phyloP scores from a whole-genome alignment of 2,797 vertebrate genomes.

The Pachyuromys duprasi region DNA sequence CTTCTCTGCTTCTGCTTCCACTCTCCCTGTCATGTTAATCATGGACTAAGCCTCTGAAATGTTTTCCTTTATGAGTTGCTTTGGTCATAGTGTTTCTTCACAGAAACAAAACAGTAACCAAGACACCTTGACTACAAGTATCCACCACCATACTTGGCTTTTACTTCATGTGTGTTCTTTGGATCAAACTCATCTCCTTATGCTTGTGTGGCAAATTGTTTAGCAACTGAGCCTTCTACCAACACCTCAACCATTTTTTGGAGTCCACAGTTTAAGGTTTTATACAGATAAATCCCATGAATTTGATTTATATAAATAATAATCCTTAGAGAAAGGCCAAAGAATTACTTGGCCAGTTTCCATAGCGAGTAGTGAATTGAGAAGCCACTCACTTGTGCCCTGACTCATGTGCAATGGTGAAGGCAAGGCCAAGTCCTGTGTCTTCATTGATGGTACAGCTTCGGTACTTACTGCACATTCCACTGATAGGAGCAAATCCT shows the following conservation, averaged over 20 bases:
- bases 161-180: not conserved
- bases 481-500: slow-evolving; percentile 99
- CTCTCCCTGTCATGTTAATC: not conserved
- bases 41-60: not conserved
- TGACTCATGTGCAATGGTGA: slow-evolving; percentile 98
- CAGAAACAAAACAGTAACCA: not conserved
- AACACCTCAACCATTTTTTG: not conserved
- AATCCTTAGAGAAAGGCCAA: not conserved
- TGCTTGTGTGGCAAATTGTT: not conserved
- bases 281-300: not conserved
- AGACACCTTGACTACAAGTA: not conserved
- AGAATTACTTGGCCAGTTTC: not conserved
- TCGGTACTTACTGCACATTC: slow-evolving; percentile 99
- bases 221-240: not conserved
- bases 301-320: not conserved
- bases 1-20: not conserved
- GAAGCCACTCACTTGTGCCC: slow-evolving; percentile 95
- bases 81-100: not conserved
- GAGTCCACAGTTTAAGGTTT: not conserved
- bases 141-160: not conserved
- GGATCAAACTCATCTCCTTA: not conserved
- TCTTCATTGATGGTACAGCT: slow-evolving; percentile 99
- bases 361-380: not conserved
- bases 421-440: slow-evolving; percentile 96
- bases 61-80: not conserved